Conservation (phyloP, 2,113 vertebrate species). For the Ceratotherium simum region DNA sequence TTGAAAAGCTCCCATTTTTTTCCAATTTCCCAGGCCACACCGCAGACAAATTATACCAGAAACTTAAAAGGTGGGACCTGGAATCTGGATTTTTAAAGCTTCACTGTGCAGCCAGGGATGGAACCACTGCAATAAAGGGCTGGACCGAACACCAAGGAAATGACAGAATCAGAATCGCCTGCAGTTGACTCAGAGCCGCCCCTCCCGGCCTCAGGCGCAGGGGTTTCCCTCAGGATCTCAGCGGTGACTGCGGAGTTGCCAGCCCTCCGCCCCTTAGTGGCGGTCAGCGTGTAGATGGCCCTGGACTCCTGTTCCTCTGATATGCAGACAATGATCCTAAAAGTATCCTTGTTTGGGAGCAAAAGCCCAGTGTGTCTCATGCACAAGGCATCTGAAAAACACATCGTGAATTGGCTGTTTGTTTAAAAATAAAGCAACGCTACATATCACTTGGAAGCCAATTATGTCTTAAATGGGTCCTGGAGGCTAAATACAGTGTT, state of each 20-base stretch:
- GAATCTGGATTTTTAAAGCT: neutral
- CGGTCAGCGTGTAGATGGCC: neutral
- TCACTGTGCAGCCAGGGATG: neutral
- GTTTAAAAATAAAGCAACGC: conserved; percentile 42
- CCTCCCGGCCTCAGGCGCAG: too few relatives aligned
- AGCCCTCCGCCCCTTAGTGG: accelerated
- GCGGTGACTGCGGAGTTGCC: neutral
- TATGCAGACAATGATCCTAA: neutral
- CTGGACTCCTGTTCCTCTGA: neutral
- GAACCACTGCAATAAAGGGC: neutral
- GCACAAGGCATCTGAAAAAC: neutral
- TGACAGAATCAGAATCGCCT: neutral
- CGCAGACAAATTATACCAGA: neutral
- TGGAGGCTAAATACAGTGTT: neutral
- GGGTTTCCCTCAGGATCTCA: neutral
- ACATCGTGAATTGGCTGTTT: neutral
- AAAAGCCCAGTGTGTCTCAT: neutral
- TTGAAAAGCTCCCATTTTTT: neutral
- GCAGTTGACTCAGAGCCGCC: neutral
- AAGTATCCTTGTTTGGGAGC: neutral
- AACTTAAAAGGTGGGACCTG: neutral
- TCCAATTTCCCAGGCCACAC: neutral
- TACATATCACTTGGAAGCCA: neutral
- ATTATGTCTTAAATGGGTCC: neutral
- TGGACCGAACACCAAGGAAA: neutral